Conservation (phyloP, 2,797 vertebrate genomes). For the Parauchenoglanis punctatus region DNA sequence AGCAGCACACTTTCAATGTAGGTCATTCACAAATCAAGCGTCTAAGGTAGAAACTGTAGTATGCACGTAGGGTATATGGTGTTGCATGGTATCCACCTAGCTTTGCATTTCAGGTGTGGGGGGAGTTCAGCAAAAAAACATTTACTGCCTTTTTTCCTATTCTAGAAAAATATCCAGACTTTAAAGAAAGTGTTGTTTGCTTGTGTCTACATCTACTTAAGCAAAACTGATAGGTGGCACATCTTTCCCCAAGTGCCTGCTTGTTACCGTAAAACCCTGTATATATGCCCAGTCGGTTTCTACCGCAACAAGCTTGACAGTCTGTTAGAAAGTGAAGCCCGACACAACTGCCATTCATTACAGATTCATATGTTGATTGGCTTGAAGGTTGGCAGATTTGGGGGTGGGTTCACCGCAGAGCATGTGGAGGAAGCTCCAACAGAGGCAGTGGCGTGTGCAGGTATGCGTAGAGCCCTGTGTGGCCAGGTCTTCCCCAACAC, state of each 20-base stretch:
- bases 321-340: neutral
- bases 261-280: neutral
- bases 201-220: neutral
- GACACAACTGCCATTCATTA: neutral
- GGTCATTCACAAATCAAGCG: neutral
- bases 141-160: too few species aligned
- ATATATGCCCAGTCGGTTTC: neutral
- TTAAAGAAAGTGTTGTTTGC: neutral
- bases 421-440: neutral
- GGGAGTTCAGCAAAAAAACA: too few species aligned
- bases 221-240: neutral
- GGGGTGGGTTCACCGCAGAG: neutral
- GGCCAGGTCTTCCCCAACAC: slow-evolving; percentile 26
- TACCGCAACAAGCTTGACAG: too few species aligned
- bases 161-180: neutral
- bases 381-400: neutral
- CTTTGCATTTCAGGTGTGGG: neutral
- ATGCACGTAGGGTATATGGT: neutral
- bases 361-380: neutral
- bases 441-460: neutral
- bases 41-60: neutral
- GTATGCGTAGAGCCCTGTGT: slow-evolving; percentile 32
- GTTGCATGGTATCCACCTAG: neutral
- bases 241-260: neutral
- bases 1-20: neutral